Evolutionary conservation across 2,888 invertebrate genomes (phyloP).

Genomic region (Micoletzkya japonica): DNA sequence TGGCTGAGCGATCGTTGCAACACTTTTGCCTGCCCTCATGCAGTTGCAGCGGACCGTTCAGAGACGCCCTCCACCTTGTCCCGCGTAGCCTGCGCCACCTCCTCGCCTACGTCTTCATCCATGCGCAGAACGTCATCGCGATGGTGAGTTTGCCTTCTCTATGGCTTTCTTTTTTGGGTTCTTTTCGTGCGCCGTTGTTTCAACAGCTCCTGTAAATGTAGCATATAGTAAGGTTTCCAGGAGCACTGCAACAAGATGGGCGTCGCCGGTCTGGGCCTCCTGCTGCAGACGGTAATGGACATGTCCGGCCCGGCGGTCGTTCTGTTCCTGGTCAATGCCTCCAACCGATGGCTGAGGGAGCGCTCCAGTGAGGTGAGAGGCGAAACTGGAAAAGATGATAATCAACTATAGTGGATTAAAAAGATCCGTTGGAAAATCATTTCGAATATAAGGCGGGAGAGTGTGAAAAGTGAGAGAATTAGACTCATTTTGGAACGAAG

Average conservation of each 20-base stretch:
- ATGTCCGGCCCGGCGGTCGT: constrained; percentile 34
- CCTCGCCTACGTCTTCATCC: constrained; percentile 58
- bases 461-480: too few relatives aligned
- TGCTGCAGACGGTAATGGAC: constrained; percentile 59
- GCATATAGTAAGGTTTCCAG: constrained; percentile 36
- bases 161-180: too few relatives aligned
- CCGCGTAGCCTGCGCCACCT: constrained; percentile 31
- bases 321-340: constrained; percentile 30
- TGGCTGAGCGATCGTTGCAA: too few relatives aligned
- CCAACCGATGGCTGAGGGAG: neutral
- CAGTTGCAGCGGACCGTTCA: neutral
- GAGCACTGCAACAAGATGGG: constrained; percentile 61
- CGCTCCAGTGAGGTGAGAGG: constrained; percentile 5
- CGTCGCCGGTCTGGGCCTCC: constrained; percentile 57
- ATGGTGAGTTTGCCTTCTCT: constrained; percentile 36
- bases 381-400: neutral
- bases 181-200: neutral
- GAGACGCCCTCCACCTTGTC: neutral
- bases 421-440: too few relatives aligned
- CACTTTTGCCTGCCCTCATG: too few relatives aligned
- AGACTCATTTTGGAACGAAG: too few relatives aligned
- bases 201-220: neutral
- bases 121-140: constrained; percentile 54
- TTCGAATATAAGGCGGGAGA: too few relatives aligned
- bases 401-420: too few relatives aligned